Conservation (phyloP, 2,113 vertebrate genomes). For the Seriola aureovittata region DNA sequence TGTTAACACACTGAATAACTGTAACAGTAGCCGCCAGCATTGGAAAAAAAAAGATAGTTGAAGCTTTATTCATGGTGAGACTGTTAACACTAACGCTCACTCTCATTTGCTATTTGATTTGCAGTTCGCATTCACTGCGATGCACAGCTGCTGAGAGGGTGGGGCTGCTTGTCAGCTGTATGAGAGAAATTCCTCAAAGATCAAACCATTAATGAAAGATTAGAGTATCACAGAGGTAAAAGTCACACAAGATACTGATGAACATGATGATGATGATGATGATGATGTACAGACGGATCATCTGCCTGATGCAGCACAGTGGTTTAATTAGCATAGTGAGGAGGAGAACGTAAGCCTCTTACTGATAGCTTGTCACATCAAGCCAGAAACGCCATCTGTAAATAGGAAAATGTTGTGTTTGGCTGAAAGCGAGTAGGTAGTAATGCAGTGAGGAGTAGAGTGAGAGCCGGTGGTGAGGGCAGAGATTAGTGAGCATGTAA, state of each 20-base stretch:
- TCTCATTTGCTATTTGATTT: not conserved
- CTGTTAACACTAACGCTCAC: not conserved
- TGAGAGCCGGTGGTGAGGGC: conserved; percentile 8
- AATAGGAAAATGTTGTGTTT: conserved; percentile 50
- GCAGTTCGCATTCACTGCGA: not conserved
- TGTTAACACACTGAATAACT: not conserved
- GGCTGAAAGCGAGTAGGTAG: conserved; percentile 26
- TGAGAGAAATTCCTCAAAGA: not conserved
- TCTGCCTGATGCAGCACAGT: not conserved
- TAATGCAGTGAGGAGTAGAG: conserved; percentile 20
- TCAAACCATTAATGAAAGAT: not conserved
- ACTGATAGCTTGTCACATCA: conserved; percentile 43
- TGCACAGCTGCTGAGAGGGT: not conserved
- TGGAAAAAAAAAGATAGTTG: not conserved
- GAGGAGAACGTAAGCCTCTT: conserved; percentile 54
- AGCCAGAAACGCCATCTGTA: conserved; percentile 56
- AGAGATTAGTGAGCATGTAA: conserved; percentile 44
- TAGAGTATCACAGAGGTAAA: not conserved
- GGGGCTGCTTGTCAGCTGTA: not conserved
- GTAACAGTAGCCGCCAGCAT: not conserved
- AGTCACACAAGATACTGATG: not conserved
- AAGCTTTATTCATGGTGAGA: not conserved
- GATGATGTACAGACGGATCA: not conserved
- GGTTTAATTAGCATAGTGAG: conserved; percentile 49
- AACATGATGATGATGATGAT: not conserved